Evolutionary conservation across 1,140 invertebrate genomes (phyloP).

Genomic region (Hydropsyche tenuis): DNA sequence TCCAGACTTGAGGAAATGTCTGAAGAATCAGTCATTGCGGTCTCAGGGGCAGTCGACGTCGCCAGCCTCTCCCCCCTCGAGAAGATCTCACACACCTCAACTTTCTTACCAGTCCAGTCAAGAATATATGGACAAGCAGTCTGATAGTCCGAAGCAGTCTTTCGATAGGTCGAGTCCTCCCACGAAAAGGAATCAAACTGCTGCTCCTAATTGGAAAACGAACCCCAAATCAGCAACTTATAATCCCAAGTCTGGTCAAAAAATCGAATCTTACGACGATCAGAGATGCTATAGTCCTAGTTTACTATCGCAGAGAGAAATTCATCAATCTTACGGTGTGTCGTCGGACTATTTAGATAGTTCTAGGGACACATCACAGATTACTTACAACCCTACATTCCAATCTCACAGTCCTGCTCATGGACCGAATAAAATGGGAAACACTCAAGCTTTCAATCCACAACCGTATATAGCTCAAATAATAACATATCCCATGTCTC

Average conservation of each 20-base stretch:
- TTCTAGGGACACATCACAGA: slow-evolving; percentile 58
- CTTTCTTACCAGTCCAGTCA: slow-evolving; percentile 55
- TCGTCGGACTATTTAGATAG: slow-evolving; percentile 49
- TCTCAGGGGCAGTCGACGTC: slow-evolving; percentile 30
- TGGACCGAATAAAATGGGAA: slow-evolving; percentile 30
- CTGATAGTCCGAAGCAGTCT: slow-evolving; percentile 56
- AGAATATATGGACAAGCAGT: slow-evolving; percentile 22
- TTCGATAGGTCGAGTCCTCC: slow-evolving; percentile 56
- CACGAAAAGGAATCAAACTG: slow-evolving; percentile 58
- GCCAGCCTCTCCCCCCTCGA: slow-evolving; percentile 34
- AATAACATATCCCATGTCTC: slow-evolving; percentile 60
- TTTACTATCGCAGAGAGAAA: slow-evolving; percentile 52
- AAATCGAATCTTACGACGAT: slow-evolving; percentile 53
- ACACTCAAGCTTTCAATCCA: slow-evolving; percentile 45
- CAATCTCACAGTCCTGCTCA: slow-evolving; percentile 62
- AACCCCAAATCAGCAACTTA: slow-evolving; percentile 59
- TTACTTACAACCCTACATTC: slow-evolving; percentile 63
- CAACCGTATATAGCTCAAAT: slow-evolving; percentile 63
- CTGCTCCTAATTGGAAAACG: slow-evolving; percentile 58
- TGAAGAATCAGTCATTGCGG: slow-evolving; percentile 31
- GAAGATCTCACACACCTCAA: slow-evolving; percentile 36
- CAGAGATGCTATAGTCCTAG: slow-evolving; percentile 53
- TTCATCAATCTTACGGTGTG: slow-evolving; percentile 50
- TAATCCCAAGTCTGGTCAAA: slow-evolving; percentile 57
- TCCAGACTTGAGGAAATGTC: slow-evolving; percentile 30